Percentiles rank a stretch among this genome's conserved stretches.
phyloP scores from a whole-genome alignment of 2,888 invertebrate species.

The Athripsodes cinereus region DNA sequence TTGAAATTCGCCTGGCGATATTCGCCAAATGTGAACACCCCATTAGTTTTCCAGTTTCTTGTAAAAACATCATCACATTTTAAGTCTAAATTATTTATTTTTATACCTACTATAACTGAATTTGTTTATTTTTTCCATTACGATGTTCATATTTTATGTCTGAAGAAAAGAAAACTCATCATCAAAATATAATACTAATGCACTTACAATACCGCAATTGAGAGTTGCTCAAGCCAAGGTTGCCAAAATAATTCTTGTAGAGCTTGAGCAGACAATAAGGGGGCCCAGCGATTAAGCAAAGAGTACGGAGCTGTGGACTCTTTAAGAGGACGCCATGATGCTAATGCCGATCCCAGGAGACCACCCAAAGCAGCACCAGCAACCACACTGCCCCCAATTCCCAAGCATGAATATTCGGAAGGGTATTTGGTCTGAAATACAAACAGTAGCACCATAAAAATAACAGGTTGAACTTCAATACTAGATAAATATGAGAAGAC shows the following conservation, averaged over 20 bases:
- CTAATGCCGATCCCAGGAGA: slow-evolving; percentile 67
- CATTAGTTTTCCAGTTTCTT: no score
- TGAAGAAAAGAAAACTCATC: no score
- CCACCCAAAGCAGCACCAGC: slow-evolving; percentile 83
- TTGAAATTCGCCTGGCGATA: no score
- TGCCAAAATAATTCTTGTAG: slow-evolving; percentile 86
- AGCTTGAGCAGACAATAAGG: slow-evolving; percentile 59
- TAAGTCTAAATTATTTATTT: no score
- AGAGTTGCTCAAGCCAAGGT: slow-evolving; percentile 80
- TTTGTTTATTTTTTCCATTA: no score
- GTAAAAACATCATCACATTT: no score
- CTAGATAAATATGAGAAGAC: no score
- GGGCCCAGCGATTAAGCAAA: slow-evolving; percentile 65
- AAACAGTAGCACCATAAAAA: background rate
- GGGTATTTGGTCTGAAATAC: slow-evolving; percentile 36
- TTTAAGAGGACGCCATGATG: slow-evolving; percentile 73
- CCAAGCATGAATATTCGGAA: slow-evolving; percentile 75
- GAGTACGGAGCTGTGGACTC: slow-evolving; percentile 59
- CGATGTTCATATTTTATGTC: no score
- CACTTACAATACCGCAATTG: slow-evolving; percentile 67
- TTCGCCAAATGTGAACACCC: no score
- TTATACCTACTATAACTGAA: no score
- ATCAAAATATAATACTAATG: no score
- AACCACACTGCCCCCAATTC: slow-evolving; percentile 74
- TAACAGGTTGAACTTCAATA: no score